A percentile compares a stretch with the other conserved stretches of the same genome.
phyloP scores from a whole-genome alignment of 2,113 vertebrate species.

The Colaptes auratus region DNA sequence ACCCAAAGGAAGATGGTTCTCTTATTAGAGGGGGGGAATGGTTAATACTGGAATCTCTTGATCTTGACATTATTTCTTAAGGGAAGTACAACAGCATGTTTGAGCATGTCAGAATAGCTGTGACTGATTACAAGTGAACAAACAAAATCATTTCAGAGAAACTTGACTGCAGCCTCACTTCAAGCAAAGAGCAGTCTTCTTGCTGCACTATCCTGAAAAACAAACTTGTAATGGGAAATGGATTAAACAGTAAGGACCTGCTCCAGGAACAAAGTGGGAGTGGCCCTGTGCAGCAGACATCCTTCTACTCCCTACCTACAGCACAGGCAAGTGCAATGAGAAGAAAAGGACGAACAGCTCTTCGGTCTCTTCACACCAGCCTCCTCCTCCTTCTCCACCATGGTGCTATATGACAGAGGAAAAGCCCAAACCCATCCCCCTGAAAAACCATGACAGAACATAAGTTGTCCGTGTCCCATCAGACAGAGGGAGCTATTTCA shows the following conservation, averaged over 20 bases:
- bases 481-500: neutral
- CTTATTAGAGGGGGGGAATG: neutral
- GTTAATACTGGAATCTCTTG: neutral
- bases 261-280: neutral
- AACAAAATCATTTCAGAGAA: neutral
- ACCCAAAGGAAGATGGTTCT: neutral
- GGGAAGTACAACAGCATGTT: neutral
- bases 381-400: neutral
- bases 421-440: neutral
- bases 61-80: neutral
- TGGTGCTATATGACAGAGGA: neutral
- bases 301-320: neutral
- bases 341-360: neutral
- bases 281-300: neutral
- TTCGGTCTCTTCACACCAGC: accelerated
- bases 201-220: neutral
- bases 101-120: neutral
- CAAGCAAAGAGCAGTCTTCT: neutral
- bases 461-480: neutral
- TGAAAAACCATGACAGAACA: neutral
- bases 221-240: neutral
- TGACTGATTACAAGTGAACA: neutral
- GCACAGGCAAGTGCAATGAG: neutral
- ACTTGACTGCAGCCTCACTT: neutral
- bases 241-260: neutral